Conservation (phyloP, 2,113 vertebrate genomes). For the Scytalopus superciliaris region DNA sequence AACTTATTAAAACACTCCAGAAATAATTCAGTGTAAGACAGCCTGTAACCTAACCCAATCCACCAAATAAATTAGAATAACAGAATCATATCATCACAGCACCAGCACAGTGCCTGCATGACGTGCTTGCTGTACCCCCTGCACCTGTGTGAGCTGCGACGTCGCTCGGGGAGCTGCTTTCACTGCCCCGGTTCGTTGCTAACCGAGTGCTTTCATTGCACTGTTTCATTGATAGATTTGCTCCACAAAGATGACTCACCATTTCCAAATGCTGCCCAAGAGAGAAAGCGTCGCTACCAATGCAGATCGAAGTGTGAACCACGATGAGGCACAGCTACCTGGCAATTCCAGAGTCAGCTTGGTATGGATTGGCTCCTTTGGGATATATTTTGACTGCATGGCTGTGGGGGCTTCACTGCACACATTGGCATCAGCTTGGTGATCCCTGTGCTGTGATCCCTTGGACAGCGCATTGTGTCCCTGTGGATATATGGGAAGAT, state of each 20-base stretch:
- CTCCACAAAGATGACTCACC: not conserved
- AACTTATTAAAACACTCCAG: not conserved
- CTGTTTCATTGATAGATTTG: not conserved
- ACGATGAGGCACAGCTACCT: not conserved
- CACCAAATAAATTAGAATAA: not conserved
- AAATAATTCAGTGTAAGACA: not conserved
- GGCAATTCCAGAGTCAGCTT: not conserved
- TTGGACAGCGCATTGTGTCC: not conserved
- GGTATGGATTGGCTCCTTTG: not conserved
- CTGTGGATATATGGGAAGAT: not conserved
- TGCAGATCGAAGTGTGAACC: not conserved
- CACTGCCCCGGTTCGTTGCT: not conserved
- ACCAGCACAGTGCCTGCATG: not conserved
- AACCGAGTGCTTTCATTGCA: not conserved
- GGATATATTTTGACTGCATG: not conserved
- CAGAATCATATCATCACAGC: not conserved
- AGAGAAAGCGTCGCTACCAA: not conserved
- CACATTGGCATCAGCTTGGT: not conserved
- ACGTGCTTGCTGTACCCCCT: rapidly evolving
- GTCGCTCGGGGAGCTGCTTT: not conserved
- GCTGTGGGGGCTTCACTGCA: not conserved
- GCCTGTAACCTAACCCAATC: not conserved
- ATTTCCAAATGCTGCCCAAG: not conserved
- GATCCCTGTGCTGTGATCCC: not conserved
- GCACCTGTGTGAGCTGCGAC: not conserved